phyloP scores from a whole-genome alignment of 2,113 vertebrate species.

The Ceratotherium simum region DNA sequence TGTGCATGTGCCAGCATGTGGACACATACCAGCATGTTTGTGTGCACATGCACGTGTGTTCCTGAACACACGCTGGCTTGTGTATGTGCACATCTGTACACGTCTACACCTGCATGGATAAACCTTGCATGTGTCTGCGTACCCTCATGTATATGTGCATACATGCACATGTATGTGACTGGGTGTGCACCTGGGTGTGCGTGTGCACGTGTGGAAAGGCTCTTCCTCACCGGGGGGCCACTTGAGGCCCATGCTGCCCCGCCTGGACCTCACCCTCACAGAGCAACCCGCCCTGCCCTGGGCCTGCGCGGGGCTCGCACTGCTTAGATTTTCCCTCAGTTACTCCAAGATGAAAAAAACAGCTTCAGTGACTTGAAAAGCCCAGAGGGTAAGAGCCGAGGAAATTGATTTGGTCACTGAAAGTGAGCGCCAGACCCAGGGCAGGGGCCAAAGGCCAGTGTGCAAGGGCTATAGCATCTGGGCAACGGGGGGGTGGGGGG shows the following conservation, averaged over 20 bases:
- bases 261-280: background rate
- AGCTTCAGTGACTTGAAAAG: background rate
- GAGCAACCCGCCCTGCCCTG: rapidly evolving
- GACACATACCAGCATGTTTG: no score
- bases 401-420: background rate
- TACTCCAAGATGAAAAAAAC: background rate
- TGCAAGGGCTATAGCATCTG: rapidly evolving
- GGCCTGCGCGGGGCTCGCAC: no score
- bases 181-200: background rate
- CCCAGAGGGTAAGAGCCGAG: background rate
- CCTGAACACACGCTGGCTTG: background rate
- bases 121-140: background rate
- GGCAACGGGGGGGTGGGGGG: background rate
- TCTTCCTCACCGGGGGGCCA: no score
- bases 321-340: background rate
- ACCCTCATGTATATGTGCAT: no score
- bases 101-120: background rate
- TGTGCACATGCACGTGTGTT: background rate
- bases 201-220: background rate
- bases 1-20: background rate
- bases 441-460: no score
- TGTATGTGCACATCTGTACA: background rate
- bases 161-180: no score
- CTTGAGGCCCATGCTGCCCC: background rate
- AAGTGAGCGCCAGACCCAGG: background rate